Evolutionary conservation across 23 tunicate species (phyloP).

Genomic region (Oikopleura dioica): DNA sequence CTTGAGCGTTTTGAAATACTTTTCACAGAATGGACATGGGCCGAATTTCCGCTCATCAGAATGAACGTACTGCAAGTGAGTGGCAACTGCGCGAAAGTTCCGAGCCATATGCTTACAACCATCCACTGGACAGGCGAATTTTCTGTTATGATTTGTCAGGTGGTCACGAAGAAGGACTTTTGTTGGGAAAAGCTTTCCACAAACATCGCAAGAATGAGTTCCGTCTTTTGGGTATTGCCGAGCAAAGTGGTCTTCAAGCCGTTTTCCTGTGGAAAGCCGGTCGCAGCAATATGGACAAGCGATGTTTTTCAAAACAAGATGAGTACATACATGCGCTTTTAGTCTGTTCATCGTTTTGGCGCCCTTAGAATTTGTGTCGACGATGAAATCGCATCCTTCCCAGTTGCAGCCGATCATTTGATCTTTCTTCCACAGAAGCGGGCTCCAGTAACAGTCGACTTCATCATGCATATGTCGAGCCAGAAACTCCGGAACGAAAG

Average conservation of each 20-base stretch:
- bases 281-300: background rate
- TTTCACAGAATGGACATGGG: background rate
- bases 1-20: background rate
- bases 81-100: background rate
- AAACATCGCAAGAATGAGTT: background rate
- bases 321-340: background rate
- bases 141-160: background rate
- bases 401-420: background rate
- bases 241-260: background rate
- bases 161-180: background rate
- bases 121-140: background rate
- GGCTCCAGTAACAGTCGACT: background rate
- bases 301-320: background rate
- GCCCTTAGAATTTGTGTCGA: background rate
- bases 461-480: too few species aligned
- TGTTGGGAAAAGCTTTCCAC: background rate
- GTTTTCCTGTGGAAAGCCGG: background rate
- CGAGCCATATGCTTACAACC: background rate
- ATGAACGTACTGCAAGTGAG: background rate
- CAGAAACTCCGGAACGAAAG: too few species aligned
- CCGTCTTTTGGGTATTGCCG: background rate
- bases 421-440: background rate
- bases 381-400: background rate
- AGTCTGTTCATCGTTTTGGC: background rate
- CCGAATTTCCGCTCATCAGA: background rate